A percentile compares a stretch with the other conserved stretches of the same genome.
Evolutionary conservation across 2,888 invertebrate species (phyloP).

Genomic region (Drosophila demipolita): DNA sequence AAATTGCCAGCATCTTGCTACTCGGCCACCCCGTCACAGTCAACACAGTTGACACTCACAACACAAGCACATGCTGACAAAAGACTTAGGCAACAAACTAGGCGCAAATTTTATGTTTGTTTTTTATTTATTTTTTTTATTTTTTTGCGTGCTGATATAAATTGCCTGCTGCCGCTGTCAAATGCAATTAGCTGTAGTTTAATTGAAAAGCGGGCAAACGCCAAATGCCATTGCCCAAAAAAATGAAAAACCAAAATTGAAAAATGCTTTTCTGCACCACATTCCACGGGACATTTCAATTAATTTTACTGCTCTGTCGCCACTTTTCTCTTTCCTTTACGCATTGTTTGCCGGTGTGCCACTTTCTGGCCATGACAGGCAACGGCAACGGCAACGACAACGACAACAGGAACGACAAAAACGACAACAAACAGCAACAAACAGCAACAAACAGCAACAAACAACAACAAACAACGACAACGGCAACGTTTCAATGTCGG

Average conservation of each 20-base stretch:
- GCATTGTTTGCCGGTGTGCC: slow-evolving; percentile 65
- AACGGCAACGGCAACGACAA: slow-evolving; percentile 19
- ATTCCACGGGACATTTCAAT: slow-evolving; percentile 64
- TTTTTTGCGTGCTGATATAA: slow-evolving; percentile 45
- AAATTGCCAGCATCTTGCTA: slow-evolving; percentile 60
- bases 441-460: slow-evolving; percentile 24
- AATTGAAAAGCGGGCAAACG: slow-evolving; percentile 67
- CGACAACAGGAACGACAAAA: slow-evolving; percentile 21
- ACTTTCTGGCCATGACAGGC: slow-evolving; percentile 60
- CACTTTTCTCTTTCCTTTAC: slow-evolving; percentile 64
- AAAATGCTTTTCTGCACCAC: slow-evolving; percentile 50
- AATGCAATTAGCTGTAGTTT: slow-evolving; percentile 73
- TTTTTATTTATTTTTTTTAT: slow-evolving; percentile 13
- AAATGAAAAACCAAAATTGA: slow-evolving; percentile 49
- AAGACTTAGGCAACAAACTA: slow-evolving; percentile 76
- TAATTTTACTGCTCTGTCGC: slow-evolving; percentile 59
- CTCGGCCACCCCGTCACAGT: slow-evolving; percentile 50
- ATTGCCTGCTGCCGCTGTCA: slow-evolving; percentile 64
- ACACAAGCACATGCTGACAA: slow-evolving; percentile 41
- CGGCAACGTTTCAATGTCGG: slow-evolving; percentile 79
- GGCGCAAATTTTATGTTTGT: slow-evolving; percentile 21
- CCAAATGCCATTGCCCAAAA: slow-evolving; percentile 67
- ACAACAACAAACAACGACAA: slow-evolving; percentile 19
- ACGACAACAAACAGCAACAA: slow-evolving; percentile 25
- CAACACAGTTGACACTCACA: slow-evolving; percentile 34